Evolutionary conservation across 2,888 invertebrate species (phyloP).

Genomic region (Tipula lateralis): DNA sequence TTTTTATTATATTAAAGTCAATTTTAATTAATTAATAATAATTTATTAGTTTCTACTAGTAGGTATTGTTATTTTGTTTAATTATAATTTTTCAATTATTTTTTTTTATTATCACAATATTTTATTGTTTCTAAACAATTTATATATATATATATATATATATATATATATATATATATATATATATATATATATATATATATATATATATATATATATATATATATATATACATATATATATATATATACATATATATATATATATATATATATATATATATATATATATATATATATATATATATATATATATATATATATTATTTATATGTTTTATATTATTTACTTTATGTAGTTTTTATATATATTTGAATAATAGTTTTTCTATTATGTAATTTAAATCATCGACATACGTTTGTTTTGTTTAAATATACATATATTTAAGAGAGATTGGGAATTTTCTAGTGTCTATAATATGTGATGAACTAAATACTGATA

Average conservation of each 20-base stretch:
- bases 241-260: too few relatives aligned
- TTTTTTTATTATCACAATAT: constrained; percentile 11
- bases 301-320: not conserved
- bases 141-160: not conserved
- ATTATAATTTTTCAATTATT: not conserved
- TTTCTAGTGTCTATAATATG: not conserved
- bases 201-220: too few relatives aligned
- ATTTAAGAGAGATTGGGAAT: not conserved
- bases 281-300: too few relatives aligned
- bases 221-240: too few relatives aligned
- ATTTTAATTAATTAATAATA: not conserved
- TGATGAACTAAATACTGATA: not conserved
- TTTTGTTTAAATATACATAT: not conserved
- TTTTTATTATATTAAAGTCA: not conserved
- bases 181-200: too few relatives aligned
- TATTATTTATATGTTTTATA: not conserved
- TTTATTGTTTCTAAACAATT: constrained; percentile 16
- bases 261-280: too few relatives aligned
- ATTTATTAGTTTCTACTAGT: constrained; percentile 24
- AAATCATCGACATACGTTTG: not conserved
- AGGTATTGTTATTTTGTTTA: not conserved
- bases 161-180: too few relatives aligned
- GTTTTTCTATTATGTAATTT: not conserved
- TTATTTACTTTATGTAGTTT: not conserved
- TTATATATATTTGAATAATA: not conserved